Conservation (phyloP, 2,888 invertebrate species). For the Eucriotettix oculatus region DNA sequence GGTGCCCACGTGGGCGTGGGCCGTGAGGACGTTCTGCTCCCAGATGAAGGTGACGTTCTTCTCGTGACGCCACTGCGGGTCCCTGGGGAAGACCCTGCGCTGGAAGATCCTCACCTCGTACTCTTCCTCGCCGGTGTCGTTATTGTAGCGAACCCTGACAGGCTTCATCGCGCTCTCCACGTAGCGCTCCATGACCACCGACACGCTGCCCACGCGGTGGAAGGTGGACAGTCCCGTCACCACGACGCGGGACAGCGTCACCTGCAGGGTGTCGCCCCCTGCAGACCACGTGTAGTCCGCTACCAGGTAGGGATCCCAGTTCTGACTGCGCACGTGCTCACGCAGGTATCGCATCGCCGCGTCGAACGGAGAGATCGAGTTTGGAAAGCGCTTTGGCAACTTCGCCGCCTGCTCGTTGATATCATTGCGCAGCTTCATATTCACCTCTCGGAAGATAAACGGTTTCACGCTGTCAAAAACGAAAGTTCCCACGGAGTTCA, state of each 20-base stretch:
- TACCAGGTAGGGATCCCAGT: conserved; percentile 59
- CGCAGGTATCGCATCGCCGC: conserved; percentile 62
- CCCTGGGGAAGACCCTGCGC: conserved; percentile 64
- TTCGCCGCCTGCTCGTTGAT: conserved; percentile 58
- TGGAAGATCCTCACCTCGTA: conserved; percentile 34
- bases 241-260: conserved; percentile 59
- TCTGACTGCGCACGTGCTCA: conserved; percentile 41
- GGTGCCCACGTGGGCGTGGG: conserved; percentile 47
- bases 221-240: conserved; percentile 64
- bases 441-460: conserved; percentile 60
- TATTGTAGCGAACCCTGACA: conserved; percentile 3
- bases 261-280: conserved; percentile 40
- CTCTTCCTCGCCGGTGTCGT: conserved; percentile 6
- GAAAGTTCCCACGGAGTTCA: conserved; percentile 66
- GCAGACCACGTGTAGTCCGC: conserved; percentile 53
- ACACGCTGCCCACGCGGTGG: conserved; percentile 64
- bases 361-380: conserved; percentile 72
- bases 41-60: conserved; percentile 59
- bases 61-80: conserved; percentile 65
- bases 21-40: conserved; percentile 42
- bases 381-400: conserved; percentile 58
- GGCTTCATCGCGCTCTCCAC: conserved; percentile 23
- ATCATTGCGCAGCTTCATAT: conserved; percentile 51
- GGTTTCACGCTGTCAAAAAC: conserved; percentile 80
- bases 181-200: conserved; percentile 52